Conservation (phyloP, 64 coral and sea anemone species). For the Astreopora myriophthalma region DNA sequence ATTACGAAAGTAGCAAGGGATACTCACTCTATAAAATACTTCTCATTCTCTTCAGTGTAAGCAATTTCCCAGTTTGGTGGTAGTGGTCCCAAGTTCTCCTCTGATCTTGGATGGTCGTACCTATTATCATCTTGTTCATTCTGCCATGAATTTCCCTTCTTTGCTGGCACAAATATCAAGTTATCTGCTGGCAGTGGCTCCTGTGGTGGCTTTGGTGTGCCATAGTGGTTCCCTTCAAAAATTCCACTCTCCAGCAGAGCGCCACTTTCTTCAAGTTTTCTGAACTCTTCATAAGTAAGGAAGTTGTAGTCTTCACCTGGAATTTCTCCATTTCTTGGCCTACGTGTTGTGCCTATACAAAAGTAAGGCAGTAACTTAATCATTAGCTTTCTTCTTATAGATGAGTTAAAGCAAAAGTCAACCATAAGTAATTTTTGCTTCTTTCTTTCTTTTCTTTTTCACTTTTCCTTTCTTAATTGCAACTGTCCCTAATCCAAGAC, state of each 20-base stretch:
- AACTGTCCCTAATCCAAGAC: too few species aligned
- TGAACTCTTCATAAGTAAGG: conserved; percentile 78
- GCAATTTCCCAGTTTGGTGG: conserved; percentile 96
- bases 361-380: not conserved
- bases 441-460: too few species aligned
- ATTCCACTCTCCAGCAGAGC: conserved; percentile 87
- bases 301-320: conserved; percentile 94
- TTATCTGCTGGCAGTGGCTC: conserved; percentile 54
- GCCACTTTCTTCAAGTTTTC: conserved; percentile 78
- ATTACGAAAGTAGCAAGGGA: too few species aligned
- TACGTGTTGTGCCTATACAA: conserved; percentile 84
- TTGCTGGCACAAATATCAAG: conserved; percentile 26
- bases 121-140: not conserved
- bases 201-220: conserved; percentile 95
- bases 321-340: conserved; percentile 81
- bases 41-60: conserved; percentile 91
- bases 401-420: too few species aligned
- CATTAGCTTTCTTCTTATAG: too few species aligned
- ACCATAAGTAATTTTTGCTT: too few species aligned
- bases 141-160: not conserved
- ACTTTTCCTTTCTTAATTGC: too few species aligned
- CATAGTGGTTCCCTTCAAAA: conserved; percentile 95
- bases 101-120: not conserved
- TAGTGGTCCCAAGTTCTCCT: conserved; percentile 67
- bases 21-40: conserved; percentile 98